Evolutionary conservation across 2,797 vertebrate genomes (phyloP).

Genomic region (Ispidina picta): DNA sequence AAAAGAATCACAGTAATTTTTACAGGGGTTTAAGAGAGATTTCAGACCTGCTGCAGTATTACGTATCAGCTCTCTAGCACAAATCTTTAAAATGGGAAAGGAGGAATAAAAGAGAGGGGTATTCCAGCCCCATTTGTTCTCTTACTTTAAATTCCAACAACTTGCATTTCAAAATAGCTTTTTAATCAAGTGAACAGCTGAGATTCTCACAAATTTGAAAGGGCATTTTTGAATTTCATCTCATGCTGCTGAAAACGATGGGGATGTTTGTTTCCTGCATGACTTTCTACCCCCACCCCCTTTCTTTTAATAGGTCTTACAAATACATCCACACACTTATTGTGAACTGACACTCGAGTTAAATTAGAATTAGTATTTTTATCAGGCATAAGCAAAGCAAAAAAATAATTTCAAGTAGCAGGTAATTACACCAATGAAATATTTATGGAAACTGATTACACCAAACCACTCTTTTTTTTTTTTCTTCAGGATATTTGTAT

Average conservation of each 20-base stretch:
- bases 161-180: constrained; percentile 14
- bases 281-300: neutral
- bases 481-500: constrained; percentile 38
- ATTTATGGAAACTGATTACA: constrained; percentile 73
- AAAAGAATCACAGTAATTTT: neutral
- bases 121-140: neutral
- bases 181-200: constrained; percentile 13
- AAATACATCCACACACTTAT: neutral
- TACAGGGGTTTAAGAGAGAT: neutral
- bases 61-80: neutral
- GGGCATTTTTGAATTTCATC: neutral
- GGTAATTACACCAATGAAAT: constrained; percentile 75
- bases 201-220: neutral
- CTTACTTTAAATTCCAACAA: neutral
- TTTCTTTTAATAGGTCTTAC: constrained; percentile 11
- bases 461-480: constrained; percentile 59
- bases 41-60: neutral
- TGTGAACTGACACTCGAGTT: constrained; percentile 27
- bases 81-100: neutral
- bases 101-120: neutral
- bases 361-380: constrained; percentile 58
- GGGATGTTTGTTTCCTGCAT: neutral
- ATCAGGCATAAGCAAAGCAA: constrained; percentile 37
- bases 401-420: constrained; percentile 69
- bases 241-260: neutral